Base-by-base conservation (phyloP, 2,113 vertebrate genomes). In the Pontoporia blainvillei region DNA sequence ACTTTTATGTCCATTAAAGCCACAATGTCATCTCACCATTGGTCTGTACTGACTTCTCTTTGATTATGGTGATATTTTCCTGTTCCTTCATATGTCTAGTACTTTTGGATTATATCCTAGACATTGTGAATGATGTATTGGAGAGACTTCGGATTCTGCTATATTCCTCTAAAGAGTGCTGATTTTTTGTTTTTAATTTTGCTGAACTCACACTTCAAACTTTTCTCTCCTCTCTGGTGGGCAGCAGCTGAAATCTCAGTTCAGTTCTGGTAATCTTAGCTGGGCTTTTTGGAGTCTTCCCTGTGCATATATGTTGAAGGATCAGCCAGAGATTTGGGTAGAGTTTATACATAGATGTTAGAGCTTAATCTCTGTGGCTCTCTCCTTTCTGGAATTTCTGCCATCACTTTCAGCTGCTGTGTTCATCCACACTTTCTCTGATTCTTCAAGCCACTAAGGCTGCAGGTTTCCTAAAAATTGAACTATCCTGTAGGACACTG, bases 141-240 rank as follows among this genome's bases (percentile, higher is more conserved):
- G 72, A 92, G 59, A 75, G 64, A 57, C 36, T 71, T 78, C 92
- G 93, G 85, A 86, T 86, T 90, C 79, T 86, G 11, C 72, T 78
- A 34, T 13, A 61, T 83, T 86, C 72, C 44, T 78, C 52, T 54
- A 82, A 92, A 83, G 46, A 78, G 39, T 91, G 2, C n/a, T 75
- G 11, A 12, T 23, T 57, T 82, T 83, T 44, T 71, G 57, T 46
- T 41, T 93, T 81, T 54, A 94, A 72, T 67, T 72, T 44, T 15
- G 34, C 81, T 59, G 52, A 85, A 39, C 25, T 90, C 17, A 78
- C 41, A 67, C 62, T 92, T 82, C 41, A 72, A 64, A 31, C 64
- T 64, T 52, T 75, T 81, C 39, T 84, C 27, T 59, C 31, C 14
- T 5, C 18, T 59, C n/a, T 75, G 36, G 8, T 25, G 18, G 67